phyloP scores from a whole-genome alignment of 2,113 vertebrate species.

The Laticauda colubrina region DNA sequence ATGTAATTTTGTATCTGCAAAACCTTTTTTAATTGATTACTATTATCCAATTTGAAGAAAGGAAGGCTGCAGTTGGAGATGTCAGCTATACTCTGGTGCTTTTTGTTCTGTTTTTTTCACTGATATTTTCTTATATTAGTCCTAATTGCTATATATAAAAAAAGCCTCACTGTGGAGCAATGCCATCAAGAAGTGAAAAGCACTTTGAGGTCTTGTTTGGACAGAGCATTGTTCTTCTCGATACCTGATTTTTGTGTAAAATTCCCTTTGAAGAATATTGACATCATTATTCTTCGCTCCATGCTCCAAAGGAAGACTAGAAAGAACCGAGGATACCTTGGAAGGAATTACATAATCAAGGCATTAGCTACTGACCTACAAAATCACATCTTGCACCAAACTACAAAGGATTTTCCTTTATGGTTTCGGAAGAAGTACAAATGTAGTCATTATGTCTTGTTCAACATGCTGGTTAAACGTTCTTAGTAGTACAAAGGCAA shows the following conservation, averaged over 20 bases:
- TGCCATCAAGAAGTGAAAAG: not conserved
- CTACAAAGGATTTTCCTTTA: not conserved
- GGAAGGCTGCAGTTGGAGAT: not conserved
- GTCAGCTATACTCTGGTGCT: not conserved
- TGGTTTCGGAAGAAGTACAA: not conserved
- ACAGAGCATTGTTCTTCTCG: not conserved
- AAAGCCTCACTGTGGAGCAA: not conserved
- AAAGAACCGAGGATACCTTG: not conserved
- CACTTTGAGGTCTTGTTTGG: not conserved
- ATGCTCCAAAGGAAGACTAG: not conserved
- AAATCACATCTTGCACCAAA: not conserved
- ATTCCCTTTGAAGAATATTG: not conserved
- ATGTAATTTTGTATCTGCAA: not conserved
- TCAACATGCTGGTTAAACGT: not conserved
- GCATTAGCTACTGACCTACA: not conserved
- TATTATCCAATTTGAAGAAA: not conserved
- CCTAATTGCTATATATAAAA: not conserved
- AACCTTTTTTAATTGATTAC: conserved; percentile 2
- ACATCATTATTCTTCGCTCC: not conserved
- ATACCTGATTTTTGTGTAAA: not conserved
- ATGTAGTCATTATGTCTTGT: not conserved
- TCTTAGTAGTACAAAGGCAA: not conserved
- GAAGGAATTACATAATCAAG: not conserved
- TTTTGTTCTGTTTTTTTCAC: not conserved
- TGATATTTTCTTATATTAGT: not conserved